Base-by-base conservation (phyloP, 2,888 invertebrate species). In the Tenthredo notha region DNA sequence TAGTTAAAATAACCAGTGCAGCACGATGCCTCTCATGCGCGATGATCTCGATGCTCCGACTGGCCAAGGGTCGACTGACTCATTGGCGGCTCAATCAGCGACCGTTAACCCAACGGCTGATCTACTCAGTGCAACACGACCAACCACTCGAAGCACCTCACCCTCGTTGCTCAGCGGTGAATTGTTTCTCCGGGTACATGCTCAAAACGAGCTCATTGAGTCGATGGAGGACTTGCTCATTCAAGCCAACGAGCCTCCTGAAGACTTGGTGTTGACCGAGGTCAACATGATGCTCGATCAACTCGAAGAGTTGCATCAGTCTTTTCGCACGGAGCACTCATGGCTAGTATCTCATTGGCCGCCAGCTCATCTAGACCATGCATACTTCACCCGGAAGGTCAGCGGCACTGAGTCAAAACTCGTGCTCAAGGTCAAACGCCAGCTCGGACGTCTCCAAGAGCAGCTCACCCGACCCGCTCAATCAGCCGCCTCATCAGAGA, bases 281-380 rank as follows among this genome's bases (percentile, higher is more conserved):
- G 72, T 72, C 40, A n/a, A n/a, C 15, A 43, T 72, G 72, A 72
- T 75, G 75, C 75, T 50, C 75, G 15, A n/a, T 4, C 50, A 75
- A 25, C 25, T 50, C 0, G 75, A 75, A 0, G 75, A 75, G 29
- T 10, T 25, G 25, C 50, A 43, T 50, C 75, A 75, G 21, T 0
- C 75, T 0, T 75, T 47, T 29, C 43, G 75, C 5, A 50, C 1
- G 1, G 50, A 50, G 7, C 75, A 50, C 50, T 75, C 75, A 12
- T 75, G 75, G 75, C 25, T 75, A 0, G 50, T 75, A 0, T 75
- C 75, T 47, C 50, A 75, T 29, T 75, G 50, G 75, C 47, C 75
- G 2, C 47, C 75, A 1, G 75, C 75, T 50, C 75, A 75, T 21
- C 25, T 75, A 1, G 75, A 77, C 15, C 75, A 77, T 50, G 50